Base-by-base conservation (phyloP, 2,113 vertebrate species). In the Salminus brasiliensis region DNA sequence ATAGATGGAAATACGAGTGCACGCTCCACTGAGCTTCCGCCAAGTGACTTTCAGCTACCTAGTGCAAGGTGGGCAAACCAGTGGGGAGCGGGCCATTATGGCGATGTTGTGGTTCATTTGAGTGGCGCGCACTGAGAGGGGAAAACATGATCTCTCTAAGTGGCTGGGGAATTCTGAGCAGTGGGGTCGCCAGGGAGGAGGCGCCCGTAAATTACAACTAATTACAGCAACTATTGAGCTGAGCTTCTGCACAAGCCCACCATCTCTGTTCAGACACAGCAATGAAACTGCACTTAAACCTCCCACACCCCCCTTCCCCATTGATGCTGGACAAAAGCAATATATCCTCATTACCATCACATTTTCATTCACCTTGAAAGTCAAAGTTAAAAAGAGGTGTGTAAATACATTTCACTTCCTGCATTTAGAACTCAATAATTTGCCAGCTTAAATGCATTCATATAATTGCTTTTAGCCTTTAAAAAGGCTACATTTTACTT, bases 131-230 rank as follows among this genome's bases (percentile, higher is more conserved):
- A 85, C 87, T 87, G 85, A 83, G 85, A 85, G 83, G 85, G 82
- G 90, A 91, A 91, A 92, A 91, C 89, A 89, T 86, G 86, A 90
- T 91, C 89, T 88, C 88, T 92, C 88, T 85, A 84, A 90, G 88
- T 89, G 89, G 89, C 90, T 87, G 76, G 67, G 90, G 88, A 89
- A 91, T 90, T 92, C 76, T 55, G 88, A 87, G 83, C 88, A 89
- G 89, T 82, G 5, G 88, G 91, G 85, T 89, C 84, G 57, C 88
- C 75, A 79, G 88, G 88, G 89, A 91, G 89, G 87, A 88, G 88
- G 85, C 81, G 82, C 83, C 86, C 59, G 84, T 92, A 92, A 93
- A 93, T 94, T 92, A 92, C 88, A 81, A 88, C 90, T 93, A 93
- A 94, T 93, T 93, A 92, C 92, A 87, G 90, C 83, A 85, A 85